A percentile compares a stretch with the other conserved stretches of the same genome.
Conservation (phyloP, 2,113 vertebrate species). For the Sprattus sprattus region DNA sequence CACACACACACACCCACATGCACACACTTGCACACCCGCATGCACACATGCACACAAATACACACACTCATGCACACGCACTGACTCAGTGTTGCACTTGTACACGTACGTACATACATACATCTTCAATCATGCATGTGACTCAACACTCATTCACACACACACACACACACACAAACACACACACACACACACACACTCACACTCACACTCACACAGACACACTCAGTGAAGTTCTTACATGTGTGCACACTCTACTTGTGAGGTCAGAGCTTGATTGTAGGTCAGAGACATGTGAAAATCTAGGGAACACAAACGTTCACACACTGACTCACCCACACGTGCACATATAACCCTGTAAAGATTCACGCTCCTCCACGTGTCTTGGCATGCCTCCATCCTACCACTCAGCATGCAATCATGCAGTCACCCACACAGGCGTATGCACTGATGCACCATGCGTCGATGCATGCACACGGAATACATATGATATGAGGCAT, state of each 20-base stretch:
- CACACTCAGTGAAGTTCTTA: not conserved
- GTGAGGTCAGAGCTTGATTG: not conserved
- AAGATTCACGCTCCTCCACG: not conserved
- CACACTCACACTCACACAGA: not conserved
- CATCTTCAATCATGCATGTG: no score
- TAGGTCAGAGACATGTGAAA: not conserved
- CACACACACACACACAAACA: not conserved
- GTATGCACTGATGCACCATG: not conserved
- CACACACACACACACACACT: not conserved
- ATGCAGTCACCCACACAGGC: not conserved
- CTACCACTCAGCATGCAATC: not conserved
- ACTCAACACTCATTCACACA: no score
- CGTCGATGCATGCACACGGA: not conserved
- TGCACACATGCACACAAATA: no score
- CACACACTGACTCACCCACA: not conserved
- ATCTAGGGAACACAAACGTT: not conserved
- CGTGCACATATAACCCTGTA: not conserved
- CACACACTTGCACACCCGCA: not conserved
- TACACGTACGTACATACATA: not conserved
- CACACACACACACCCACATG: not conserved
- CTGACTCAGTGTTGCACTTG: not conserved
- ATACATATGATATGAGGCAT: not conserved
- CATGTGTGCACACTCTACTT: not conserved
- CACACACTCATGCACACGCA: not conserved
- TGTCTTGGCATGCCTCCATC: not conserved